phyloP scores from a whole-genome alignment of 2,113 vertebrate species.

The Ictalurus punctatus region DNA sequence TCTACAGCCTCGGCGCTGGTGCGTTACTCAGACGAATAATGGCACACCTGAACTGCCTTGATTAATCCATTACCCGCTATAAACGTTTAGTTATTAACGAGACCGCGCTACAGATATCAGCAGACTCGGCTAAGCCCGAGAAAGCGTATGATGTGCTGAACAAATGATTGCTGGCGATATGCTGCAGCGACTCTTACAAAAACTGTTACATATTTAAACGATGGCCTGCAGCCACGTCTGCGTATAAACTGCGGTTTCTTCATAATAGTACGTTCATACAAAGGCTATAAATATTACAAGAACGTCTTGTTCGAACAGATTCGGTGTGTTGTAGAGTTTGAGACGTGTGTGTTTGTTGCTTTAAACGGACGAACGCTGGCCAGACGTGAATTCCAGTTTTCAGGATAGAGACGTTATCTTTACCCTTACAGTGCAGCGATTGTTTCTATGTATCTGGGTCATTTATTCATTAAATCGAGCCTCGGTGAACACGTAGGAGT shows the following conservation, averaged over 20 bases:
- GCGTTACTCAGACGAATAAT: background rate
- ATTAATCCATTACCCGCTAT: background rate
- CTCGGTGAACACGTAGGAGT: slow-evolving; percentile 14
- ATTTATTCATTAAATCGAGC: slow-evolving; percentile 25
- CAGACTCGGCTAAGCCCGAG: background rate
- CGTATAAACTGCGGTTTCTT: background rate
- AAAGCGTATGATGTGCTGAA: background rate
- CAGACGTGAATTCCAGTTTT: slow-evolving; percentile 1
- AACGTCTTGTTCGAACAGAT: background rate
- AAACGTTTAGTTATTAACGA: background rate
- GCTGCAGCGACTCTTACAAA: background rate
- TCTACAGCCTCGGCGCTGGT: background rate
- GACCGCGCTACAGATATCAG: background rate
- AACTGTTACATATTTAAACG: slow-evolving; percentile 4
- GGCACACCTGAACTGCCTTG: background rate
- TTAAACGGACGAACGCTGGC: background rate
- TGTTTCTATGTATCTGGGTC: slow-evolving; percentile 17
- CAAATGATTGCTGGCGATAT: background rate
- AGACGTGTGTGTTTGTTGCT: too few species aligned
- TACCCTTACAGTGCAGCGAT: slow-evolving; percentile 11
- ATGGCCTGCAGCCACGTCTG: background rate
- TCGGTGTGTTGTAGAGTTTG: background rate
- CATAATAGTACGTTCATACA: background rate
- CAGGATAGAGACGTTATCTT: background rate
- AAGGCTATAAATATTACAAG: background rate